These are phyloP conservation scores for Odontamblyopus lacepedii DNA, from an alignment of 2,797 vertebrate genomes.

Conservation along the genomic window DNA sequence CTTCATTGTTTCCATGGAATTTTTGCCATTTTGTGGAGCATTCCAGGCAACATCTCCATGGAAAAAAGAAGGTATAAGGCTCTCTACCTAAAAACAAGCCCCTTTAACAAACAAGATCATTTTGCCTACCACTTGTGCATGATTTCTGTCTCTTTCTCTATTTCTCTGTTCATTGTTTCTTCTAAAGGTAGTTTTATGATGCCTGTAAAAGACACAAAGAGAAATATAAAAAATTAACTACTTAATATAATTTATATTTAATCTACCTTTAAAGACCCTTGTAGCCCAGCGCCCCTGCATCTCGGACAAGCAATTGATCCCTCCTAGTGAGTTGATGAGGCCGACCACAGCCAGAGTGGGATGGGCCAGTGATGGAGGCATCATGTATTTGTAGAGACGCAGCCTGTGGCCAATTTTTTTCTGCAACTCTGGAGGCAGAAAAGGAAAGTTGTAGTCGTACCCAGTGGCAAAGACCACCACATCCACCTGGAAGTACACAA, in stretches of 20 bases:
- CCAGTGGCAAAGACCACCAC: conserved; percentile 82
- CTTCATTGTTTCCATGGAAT: too few species aligned
- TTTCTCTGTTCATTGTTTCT: conserved; percentile 75
- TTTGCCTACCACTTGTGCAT: conserved; percentile 55
- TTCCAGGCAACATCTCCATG: too few species aligned
- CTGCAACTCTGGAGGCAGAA: conserved; percentile 75
- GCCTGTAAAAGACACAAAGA: conserved; percentile 57
- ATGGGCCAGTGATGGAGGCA: conserved; percentile 72
- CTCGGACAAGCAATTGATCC: conserved; percentile 73
- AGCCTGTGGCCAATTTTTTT: conserved; percentile 73
- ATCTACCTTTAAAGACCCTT: conserved; percentile 80
- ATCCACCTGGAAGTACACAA: conserved; percentile 65
- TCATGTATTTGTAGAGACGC: conserved; percentile 80
- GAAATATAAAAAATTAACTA: too few species aligned
- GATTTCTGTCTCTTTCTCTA: conserved; percentile 63
- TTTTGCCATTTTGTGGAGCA: too few species aligned
- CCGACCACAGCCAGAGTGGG: conserved; percentile 81
- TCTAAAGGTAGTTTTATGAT: conserved; percentile 70
- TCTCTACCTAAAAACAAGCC: not conserved
- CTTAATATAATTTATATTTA: not conserved
- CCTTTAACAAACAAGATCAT: not conserved
- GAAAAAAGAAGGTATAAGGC: too few species aligned
- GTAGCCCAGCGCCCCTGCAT: conserved; percentile 81
- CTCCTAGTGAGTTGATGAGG: conserved; percentile 71
- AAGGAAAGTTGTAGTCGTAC: conserved; percentile 79